Conservation (phyloP, 53 echinoderm and acorn worm genomes). For the Echinometra lucunter region DNA sequence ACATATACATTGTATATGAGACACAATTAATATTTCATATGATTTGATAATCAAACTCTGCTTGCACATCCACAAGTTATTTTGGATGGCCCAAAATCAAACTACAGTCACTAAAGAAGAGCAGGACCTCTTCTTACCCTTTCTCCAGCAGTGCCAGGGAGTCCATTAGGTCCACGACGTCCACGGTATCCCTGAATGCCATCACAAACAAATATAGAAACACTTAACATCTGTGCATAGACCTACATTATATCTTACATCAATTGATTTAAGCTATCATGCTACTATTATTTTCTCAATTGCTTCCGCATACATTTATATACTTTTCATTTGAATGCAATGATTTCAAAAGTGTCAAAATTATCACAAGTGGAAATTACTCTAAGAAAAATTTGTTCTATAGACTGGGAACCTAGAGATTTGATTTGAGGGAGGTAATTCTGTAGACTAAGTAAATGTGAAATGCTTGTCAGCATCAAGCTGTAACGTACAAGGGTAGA, state of each 20-base stretch:
- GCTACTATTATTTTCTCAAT: too few species aligned
- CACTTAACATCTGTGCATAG: not conserved
- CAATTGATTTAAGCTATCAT: too few species aligned
- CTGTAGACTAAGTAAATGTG: not conserved
- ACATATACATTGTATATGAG: too few species aligned
- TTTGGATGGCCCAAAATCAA: not conserved
- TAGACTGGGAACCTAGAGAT: not conserved
- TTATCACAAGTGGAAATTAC: not conserved
- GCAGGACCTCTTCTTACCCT: slow-evolving; percentile 66
- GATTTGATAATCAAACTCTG: not conserved
- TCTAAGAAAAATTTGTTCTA: not conserved
- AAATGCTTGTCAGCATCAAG: not conserved
- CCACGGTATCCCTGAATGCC: slow-evolving; percentile 72
- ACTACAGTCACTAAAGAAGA: not conserved
- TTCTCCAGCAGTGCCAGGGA: slow-evolving; percentile 74
- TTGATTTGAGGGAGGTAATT: not conserved
- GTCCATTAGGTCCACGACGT: slow-evolving; percentile 78
- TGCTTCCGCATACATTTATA: too few species aligned
- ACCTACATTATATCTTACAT: too few species aligned
- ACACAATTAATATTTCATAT: too few species aligned
- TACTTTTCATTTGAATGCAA: not conserved
- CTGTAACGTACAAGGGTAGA: not conserved
- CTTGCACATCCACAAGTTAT: not conserved
- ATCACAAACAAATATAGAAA: not conserved
- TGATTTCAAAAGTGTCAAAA: not conserved